phyloP scores from a whole-genome alignment of 2,888 invertebrate genomes.

The Lamellibrachia satsuma region DNA sequence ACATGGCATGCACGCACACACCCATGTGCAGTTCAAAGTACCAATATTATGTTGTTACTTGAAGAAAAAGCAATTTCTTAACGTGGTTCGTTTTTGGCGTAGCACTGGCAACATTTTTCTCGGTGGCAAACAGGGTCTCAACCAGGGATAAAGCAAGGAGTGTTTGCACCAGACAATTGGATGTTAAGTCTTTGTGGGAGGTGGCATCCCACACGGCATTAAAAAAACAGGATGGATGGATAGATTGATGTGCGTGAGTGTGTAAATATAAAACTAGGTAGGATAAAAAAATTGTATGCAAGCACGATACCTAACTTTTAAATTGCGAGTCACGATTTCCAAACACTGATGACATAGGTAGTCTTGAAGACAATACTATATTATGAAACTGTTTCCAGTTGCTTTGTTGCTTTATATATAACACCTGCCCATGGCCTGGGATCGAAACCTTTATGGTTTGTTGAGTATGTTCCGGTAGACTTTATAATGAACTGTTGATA shows the following conservation, averaged over 20 bases:
- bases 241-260: not conserved
- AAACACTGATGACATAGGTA: not conserved
- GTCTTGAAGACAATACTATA: not conserved
- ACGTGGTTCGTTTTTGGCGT: not conserved
- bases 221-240: not conserved
- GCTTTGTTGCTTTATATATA: not conserved
- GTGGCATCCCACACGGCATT: not conserved
- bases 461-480: not conserved
- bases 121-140: not conserved
- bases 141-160: not conserved
- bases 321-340: not conserved
- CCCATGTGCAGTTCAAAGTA: not conserved
- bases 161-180: not conserved
- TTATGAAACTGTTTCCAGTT: not conserved
- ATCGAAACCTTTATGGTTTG: not conserved
- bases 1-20: not conserved
- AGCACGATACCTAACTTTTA: not conserved
- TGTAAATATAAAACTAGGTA: constrained; percentile 6
- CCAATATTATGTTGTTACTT: not conserved
- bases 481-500: constrained; percentile 10
- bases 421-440: not conserved
- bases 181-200: not conserved
- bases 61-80: not conserved
- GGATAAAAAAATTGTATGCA: constrained; percentile 14
- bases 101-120: not conserved